Base-by-base conservation (phyloP, 2,113 vertebrate species). In the Gavia stellata region DNA sequence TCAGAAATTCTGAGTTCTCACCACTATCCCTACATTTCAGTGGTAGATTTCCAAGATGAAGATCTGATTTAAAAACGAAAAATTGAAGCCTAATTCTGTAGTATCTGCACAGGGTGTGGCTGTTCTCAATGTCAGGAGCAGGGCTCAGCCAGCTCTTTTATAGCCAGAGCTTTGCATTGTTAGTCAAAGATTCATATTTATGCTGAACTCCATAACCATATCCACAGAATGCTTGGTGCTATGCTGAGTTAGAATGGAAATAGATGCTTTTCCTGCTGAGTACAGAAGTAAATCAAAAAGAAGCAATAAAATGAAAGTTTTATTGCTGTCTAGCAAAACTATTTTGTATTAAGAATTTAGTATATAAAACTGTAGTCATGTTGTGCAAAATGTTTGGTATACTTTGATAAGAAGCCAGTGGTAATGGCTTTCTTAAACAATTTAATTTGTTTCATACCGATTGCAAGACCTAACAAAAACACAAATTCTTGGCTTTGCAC, bases 251-350 rank as follows among this genome's bases (percentile, higher is more conserved):
- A 44, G 59, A 91, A 95, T 19, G 19, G 34, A 80, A 89, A 79
- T 71, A 89, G 89, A 79, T 87, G 31, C 12, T 85, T 84, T 91
- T 91, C 73, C 55, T 87, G 86, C 73, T 89, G 59, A 96, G 77
- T 31, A 67, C 16, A 89, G 68, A 91, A 89, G 44, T 87, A 94
- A 96, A 92, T 95, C 47, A 94, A 96, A 95, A 94, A 47, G 61
- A 96, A 91, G 78, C 10, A 87, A 85, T 90, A 87, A 96, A 94
- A 92, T 44, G 68, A 89, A 96, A 94, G 31, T 3, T 95, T 96
- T 18, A 4, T 36, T 95, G 56, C 77, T 89, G 61, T 65, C 77
- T 91, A 84, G 91, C 31, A 91, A 91, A 91, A 58, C 49, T 92
- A 72, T 92, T 95, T 94, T 11, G 0, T 72, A 75, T 74, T 94